Percentiles rank a stretch among this genome's conserved stretches.
phyloP scores from a whole-genome alignment of 2,113 vertebrate genomes.

The Entelurus aequoreus region DNA sequence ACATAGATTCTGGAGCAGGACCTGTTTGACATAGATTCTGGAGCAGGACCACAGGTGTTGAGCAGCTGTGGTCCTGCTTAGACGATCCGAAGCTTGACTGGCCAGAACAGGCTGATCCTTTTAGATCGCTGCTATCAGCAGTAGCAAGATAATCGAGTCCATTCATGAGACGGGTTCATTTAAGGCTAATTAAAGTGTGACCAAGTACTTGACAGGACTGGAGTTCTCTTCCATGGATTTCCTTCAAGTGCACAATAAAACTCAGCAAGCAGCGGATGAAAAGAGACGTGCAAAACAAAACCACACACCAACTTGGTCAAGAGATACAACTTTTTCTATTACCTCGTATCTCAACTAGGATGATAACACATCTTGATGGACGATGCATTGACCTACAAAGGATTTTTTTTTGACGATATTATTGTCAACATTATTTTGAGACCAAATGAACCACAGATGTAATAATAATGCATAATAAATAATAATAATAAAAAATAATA shows the following conservation, averaged over 20 bases:
- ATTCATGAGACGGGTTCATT: conserved; percentile 43
- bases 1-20: conserved; percentile 16
- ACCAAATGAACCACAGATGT: no score
- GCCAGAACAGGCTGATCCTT: conserved; percentile 37
- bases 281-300: background rate
- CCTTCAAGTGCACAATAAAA: conserved; percentile 8
- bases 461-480: no score
- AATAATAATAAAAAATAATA: no score
- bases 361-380: no score
- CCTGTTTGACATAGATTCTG: conserved; percentile 22
- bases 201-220: background rate
- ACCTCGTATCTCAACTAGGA: background rate
- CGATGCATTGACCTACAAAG: no score
- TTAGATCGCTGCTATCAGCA: conserved; percentile 26
- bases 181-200: conserved; percentile 32
- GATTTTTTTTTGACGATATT: no score
- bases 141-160: conserved; percentile 24
- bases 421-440: no score
- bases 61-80: conserved; percentile 28
- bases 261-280: conserved; percentile 3
- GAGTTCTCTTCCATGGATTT: conserved; percentile 1
- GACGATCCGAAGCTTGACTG: conserved; percentile 14
- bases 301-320: background rate
- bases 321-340: background rate
- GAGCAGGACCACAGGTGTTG: background rate